A percentile compares a stretch with the other conserved stretches of the same genome.
Evolutionary conservation across 1,140 invertebrate genomes (phyloP).

Genomic region (Augochlora pura): DNA sequence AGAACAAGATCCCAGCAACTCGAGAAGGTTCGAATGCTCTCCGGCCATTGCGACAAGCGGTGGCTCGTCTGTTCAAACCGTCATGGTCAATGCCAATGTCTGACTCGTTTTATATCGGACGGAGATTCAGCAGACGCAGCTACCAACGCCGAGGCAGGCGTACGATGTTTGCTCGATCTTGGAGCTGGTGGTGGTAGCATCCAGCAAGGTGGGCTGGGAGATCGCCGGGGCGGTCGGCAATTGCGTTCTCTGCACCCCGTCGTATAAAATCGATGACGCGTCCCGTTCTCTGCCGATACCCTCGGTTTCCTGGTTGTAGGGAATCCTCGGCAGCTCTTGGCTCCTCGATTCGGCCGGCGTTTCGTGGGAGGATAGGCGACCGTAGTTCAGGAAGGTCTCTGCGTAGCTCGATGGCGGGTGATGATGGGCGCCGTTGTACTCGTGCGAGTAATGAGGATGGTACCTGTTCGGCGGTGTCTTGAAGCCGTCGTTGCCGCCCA

Average conservation of each 20-base stretch:
- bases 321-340: slow-evolving; percentile 63
- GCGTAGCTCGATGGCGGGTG: slow-evolving; percentile 69
- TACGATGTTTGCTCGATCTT: slow-evolving; percentile 75
- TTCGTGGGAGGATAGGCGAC: slow-evolving; percentile 72
- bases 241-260: slow-evolving; percentile 65
- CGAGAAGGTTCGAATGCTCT: too few relatives aligned
- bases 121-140: slow-evolving; percentile 72
- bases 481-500: slow-evolving; percentile 75
- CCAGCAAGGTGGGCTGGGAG: slow-evolving; percentile 64
- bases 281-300: slow-evolving; percentile 62
- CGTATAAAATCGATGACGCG: slow-evolving; percentile 52
- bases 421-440: slow-evolving; percentile 66
- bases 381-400: slow-evolving; percentile 75
- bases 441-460: slow-evolving; percentile 69
- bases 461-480: slow-evolving; percentile 72
- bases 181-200: slow-evolving; percentile 63
- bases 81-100: neutral
- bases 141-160: slow-evolving; percentile 73
- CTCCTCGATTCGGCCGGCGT: slow-evolving; percentile 64
- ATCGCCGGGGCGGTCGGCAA: slow-evolving; percentile 54
- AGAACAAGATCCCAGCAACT: neutral
- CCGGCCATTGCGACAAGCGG: neutral
- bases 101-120: neutral
- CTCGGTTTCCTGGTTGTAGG: slow-evolving; percentile 57
- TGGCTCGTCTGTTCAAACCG: neutral